Base-by-base conservation (phyloP, 2,888 invertebrate species). In the Sinodicranocentrus sp. region DNA sequence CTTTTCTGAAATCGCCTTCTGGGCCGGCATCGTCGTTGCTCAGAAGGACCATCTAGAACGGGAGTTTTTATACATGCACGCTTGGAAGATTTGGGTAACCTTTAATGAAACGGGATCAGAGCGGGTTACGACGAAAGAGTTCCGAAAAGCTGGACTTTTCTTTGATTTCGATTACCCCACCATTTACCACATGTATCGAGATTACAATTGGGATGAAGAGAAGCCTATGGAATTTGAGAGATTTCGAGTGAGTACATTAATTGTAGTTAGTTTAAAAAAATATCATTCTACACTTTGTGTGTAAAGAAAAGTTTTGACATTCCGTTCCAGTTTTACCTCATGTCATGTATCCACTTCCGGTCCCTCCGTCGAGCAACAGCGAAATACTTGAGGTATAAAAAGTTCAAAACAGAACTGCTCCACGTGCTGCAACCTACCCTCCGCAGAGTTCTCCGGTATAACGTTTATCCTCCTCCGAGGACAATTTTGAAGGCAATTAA, bases 41-140 rank as follows among this genome's bases (percentile, higher is more conserved):
- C 84, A 84, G 17, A 84, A 84, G 59, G 84, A 84, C 39, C 75
- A 80, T 43, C 39, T 84, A 2, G 84, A 84, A 44, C 43, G 84
- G 23, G 84, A 84, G 25, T 84, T 84, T 63, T 33, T 84, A 2
- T 84, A 80, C 48, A 84, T 84, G 84, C 73, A 84, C 48, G 84
- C 84, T 10, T 84, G 84, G 84, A 84, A 84, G 33, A 76, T 84
- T 2, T 84, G 84, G 84, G 84, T 84, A 13, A 84, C 80, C 3
- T 80, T 84, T 17, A 84, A 84, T 65, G 80, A 84, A 57, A 43
- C 19, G 0, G 84, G 84, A 1, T 23, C 59, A 6, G 79, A 75
- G 8, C n/a, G 48, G 17, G 57, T 84, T 2, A 54, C 79, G 10
- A 80, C 80, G 1, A 52, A 65, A 13, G 80, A 80, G 28, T 84